Base-by-base conservation (phyloP, 1,140 invertebrate genomes). In the Calliphora vicina region DNA sequence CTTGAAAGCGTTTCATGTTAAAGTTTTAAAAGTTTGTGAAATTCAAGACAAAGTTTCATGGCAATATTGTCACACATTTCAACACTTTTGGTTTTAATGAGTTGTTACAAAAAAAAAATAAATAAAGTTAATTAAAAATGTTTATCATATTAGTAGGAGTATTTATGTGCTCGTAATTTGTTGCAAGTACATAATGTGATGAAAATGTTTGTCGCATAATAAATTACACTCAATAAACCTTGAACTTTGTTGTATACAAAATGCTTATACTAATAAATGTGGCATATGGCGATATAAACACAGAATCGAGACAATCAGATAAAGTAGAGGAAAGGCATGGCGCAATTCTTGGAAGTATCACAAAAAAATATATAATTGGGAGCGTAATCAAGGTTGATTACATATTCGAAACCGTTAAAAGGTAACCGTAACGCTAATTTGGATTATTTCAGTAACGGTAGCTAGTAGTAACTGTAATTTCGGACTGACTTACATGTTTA, bases 121-220 rank as follows among this genome's bases (percentile, higher is more conserved):
- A 20, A 25, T n/a, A n/a, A 43, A 43, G 74, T 78, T 78, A 78
- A 78, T 78, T 78, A 78, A 78, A 78, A 78, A 78, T 78, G 74
- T 78, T 78, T 78, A 78, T 78, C 74, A 78, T 78, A 78, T 78
- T 78, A 78, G 74, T 35, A 35, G 35, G 50, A n/a, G 50, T 17
- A n/a, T 57, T n/a, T 57, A 17, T 57, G n/a, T 57, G 50, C n/a
- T n/a, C n/a, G 50, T 57, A 57, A 57, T 57, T 17, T 57, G 50
- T 57, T 57, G 50, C 50, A 57, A 17, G 50, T 57, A n/a, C 45
- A 74, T 74, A 78, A 78, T 78, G 74, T 78, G 35, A 78, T 78
- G 74, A 78, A 78, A 78, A 78, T 78, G 35, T 45, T 78, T 78
- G 74, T 43, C 74, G 42, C 74, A 43, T 27, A 13, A 78, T 78